Base-by-base conservation (phyloP, 2,888 invertebrate genomes). In the Coleophora flavipennella region DNA sequence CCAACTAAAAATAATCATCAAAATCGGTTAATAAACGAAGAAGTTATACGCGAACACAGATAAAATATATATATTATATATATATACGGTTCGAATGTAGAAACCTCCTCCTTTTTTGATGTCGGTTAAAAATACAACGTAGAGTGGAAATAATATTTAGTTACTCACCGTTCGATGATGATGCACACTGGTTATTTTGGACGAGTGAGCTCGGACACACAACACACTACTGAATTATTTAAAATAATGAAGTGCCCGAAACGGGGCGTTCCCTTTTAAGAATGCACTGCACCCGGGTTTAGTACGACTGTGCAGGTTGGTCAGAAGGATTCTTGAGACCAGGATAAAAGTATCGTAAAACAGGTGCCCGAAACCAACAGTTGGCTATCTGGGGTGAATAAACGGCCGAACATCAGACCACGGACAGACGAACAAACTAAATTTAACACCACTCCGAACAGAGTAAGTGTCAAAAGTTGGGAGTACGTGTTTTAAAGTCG, bases 261-360 rank as follows among this genome's bases (percentile, higher is more conserved):
- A 60, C 55, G 72, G 81, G 81, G 78, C 74, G 78, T 74, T 73
- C 65, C 79, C 72, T 71, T 74, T 83, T 80, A 79, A 83, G 83
- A 81, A 83, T 83, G 80, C 81, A 83, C 81, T 80, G 77, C 81
- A 83, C 78, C 74, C 53, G 52, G 58, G 62, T 72, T 81, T 74
- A 78, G 65, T 76, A 66, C 79, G 65, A 61, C 68, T 67, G 63
- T 72, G 77, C 80, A 81, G 81, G 81, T 83, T 79, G 81, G 79
- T 76, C 67, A 70, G 58, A 55, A 63, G 59, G 68, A 66, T 78
- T 67, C 70, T 64, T 60, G 61, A 67, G 64, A 63, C 64, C 66
- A 66, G 61, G 60, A 62, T 69, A 68, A 71, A 59, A 63, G 63
- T 69, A 64, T 75, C 78, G 57, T 80, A 80, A 83, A 80, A 69